A percentile compares a stretch with the other conserved stretches of the same genome.
phyloP scores from a whole-genome alignment of 2,113 vertebrate genomes.

The Embiotoca jacksoni region DNA sequence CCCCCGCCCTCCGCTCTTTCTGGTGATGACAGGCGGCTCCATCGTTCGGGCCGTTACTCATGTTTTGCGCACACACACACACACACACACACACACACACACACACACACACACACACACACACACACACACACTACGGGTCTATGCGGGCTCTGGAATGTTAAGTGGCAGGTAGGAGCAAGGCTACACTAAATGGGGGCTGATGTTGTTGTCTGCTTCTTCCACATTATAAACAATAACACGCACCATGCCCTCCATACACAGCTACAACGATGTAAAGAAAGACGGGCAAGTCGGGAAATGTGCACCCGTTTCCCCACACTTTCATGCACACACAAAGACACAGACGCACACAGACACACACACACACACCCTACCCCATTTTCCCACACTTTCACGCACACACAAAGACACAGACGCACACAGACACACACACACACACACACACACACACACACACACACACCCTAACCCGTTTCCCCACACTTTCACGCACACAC shows the following conservation, averaged over 20 bases:
- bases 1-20: not conserved
- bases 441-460: no score
- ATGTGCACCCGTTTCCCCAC: constrained; percentile 45
- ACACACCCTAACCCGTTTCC: no score
- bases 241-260: constrained; percentile 6
- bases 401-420: no score
- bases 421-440: no score
- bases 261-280: constrained; percentile 45
- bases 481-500: no score
- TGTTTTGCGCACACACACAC: constrained; percentile 1
- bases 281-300: constrained; percentile 35
- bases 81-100: no score
- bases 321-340: not conserved
- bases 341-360: no score
- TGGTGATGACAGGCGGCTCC: constrained; percentile 20
- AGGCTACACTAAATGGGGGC: constrained; percentile 30
- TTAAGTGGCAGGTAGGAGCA: constrained; percentile 38
- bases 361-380: no score
- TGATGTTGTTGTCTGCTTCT: constrained; percentile 8
- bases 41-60: not conserved
- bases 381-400: no score
- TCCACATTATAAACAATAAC: constrained; percentile 24
- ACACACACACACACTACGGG: constrained; percentile 1
- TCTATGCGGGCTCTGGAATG: constrained; percentile 10
- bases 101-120: no score